Base-by-base conservation (phyloP, 2,888 invertebrate genomes). In the Itoplectis maculator region DNA sequence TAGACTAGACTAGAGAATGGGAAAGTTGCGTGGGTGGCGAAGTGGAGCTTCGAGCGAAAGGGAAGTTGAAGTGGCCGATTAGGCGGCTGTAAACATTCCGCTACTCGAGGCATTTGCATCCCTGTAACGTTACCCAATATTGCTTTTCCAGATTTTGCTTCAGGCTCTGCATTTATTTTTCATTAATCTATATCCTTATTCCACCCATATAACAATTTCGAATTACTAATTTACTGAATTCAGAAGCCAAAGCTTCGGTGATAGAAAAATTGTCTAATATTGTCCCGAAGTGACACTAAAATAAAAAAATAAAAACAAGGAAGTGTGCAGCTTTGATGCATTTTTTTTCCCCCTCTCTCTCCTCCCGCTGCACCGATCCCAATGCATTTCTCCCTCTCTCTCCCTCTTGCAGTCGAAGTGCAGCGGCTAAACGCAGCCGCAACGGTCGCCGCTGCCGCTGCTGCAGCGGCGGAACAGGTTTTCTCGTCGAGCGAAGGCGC, bases 341-440 rank as follows among this genome's bases (percentile, higher is more conserved):
- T 40, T 13, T 9, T 49, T 54, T 9, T 37, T 18, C 20, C 23
- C n/a, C 13, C 63, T 61, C 5, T 18, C 49, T 65, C 40, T 4
- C 15, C 54, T 40, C 23, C 15, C 47, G 66, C 42, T 72, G 40
- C 65, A 5, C 37, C 7, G 15, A 42, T 59, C 29, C 51, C 0
- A 3, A 2, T n/a, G 29, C 93, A 94, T 93, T 93, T 65, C 45
- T 65, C 92, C 89, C 90, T 93, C 94, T 94, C 94, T 75, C 70
- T 47, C 70, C 81, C 79, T 68, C 91, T 29, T 5, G 29, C 90
- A 91, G 86, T 90, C 91, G 90, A 89, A 87, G 87, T 87, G 86
- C 88, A 85, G 87, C 89, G 89, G 86, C 87, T 85, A 88, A 86
- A 92, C 93, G 92, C 49, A 49, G 42, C 82, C 63, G n/a, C n/a